Conservation (phyloP, 1,140 invertebrate genomes). For the Drosophila ambigua region DNA sequence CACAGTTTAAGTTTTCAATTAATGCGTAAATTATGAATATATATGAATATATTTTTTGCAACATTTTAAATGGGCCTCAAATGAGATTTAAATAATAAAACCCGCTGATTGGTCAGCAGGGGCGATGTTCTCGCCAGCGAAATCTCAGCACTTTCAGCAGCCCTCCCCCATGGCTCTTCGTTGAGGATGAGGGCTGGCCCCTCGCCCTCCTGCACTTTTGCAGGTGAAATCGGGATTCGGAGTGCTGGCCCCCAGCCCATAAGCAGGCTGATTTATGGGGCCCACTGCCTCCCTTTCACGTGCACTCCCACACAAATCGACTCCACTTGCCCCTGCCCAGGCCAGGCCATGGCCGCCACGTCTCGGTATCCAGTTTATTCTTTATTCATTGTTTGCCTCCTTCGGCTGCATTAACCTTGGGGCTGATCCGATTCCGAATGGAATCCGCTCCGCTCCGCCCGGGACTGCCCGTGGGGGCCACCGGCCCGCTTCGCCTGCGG, state of each 20-base stretch:
- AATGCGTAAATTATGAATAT: constrained; percentile 66
- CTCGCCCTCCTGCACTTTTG: not conserved
- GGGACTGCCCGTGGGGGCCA: constrained; percentile 10
- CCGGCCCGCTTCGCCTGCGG: constrained; percentile 30
- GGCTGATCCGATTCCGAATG: constrained; percentile 34
- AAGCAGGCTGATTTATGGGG: constrained; percentile 35
- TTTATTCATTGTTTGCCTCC: constrained; percentile 51
- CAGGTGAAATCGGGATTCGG: constrained; percentile 29
- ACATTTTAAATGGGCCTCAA: constrained; percentile 48
- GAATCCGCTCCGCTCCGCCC: too few species aligned
- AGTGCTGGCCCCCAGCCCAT: constrained; percentile 1
- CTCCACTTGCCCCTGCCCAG: not conserved
- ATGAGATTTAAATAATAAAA: constrained; percentile 69
- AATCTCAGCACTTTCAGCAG: not conserved
- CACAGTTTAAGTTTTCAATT: constrained; percentile 68
- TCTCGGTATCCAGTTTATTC: constrained; percentile 12
- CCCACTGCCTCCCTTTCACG: constrained; percentile 6
- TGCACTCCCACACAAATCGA: not conserved
- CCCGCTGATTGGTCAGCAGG: constrained; percentile 34
- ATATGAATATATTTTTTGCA: not conserved
- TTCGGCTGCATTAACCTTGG: constrained; percentile 55
- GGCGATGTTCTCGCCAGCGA: not conserved
- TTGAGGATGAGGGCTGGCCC: too few species aligned
- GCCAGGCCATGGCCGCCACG: not conserved
- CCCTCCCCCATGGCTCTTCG: not conserved